phyloP scores from a whole-genome alignment of 2,888 invertebrate species.

The Eledone cirrhosa region DNA sequence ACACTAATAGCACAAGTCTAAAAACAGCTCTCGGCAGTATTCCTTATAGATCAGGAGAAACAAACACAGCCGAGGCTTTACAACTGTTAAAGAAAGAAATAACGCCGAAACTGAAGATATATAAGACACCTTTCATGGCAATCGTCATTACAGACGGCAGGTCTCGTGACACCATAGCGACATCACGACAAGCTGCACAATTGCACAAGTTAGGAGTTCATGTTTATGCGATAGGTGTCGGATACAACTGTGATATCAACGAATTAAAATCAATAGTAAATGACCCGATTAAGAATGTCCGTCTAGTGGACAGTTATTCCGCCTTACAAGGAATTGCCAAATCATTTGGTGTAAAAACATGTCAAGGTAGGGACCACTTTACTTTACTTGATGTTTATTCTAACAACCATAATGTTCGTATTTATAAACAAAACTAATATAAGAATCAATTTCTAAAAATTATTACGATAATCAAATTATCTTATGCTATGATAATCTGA shows the following conservation, averaged over 20 bases:
- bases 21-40: slow-evolving; percentile 37
- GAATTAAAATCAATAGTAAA: slow-evolving; percentile 6
- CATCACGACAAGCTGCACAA: background rate
- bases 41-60: slow-evolving; percentile 28
- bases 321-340: slow-evolving; percentile 10
- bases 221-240: slow-evolving; percentile 15
- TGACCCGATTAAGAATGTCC: background rate
- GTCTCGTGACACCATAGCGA: background rate
- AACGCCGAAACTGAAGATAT: background rate
- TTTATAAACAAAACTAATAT: too few species aligned
- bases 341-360: slow-evolving; percentile 1
- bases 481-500: too few species aligned
- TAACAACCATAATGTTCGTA: too few species aligned
- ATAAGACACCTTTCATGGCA: background rate
- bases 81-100: background rate
- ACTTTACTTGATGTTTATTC: too few species aligned
- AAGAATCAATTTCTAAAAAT: too few species aligned
- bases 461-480: too few species aligned
- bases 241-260: background rate
- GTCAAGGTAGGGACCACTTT: background rate
- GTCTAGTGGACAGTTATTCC: slow-evolving; percentile 12
- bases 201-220: background rate
- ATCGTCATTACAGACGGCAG: slow-evolving; percentile 18
- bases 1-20: slow-evolving; percentile 36
- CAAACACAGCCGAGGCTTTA: slow-evolving; percentile 14